These are phyloP conservation scores for Vanessa tameamea DNA, from an alignment of 1,140 invertebrate genomes.

Conservation along the genomic window DNA sequence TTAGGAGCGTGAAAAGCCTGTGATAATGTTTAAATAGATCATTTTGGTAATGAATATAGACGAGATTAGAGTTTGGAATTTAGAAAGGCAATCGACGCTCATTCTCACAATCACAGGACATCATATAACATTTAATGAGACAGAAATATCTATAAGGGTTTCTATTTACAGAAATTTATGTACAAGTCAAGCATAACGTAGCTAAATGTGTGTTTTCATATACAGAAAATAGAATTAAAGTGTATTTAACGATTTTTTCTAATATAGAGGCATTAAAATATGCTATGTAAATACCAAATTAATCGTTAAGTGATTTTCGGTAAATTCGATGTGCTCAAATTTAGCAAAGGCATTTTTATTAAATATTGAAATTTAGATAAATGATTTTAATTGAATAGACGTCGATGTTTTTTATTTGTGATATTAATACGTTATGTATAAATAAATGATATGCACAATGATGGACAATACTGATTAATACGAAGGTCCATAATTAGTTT, in stretches of 20 bases:
- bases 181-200: slow-evolving; percentile 58
- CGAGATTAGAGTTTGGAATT: slow-evolving; percentile 45
- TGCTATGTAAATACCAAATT: slow-evolving; percentile 44
- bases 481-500: slow-evolving; percentile 69
- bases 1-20: slow-evolving; percentile 70
- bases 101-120: slow-evolving; percentile 43
- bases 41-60: slow-evolving; percentile 49
- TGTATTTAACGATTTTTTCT: slow-evolving; percentile 63
- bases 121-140: slow-evolving; percentile 43
- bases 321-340: slow-evolving; percentile 60
- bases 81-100: slow-evolving; percentile 62
- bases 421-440: slow-evolving; percentile 65
- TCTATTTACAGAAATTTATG: slow-evolving; percentile 60
- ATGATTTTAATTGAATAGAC: slow-evolving; percentile 32
- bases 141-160: slow-evolving; percentile 41
- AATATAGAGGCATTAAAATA: slow-evolving; percentile 54
- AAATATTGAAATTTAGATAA: slow-evolving; percentile 32
- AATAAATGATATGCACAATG: slow-evolving; percentile 69
- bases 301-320: slow-evolving; percentile 46
- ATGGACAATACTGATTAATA: slow-evolving; percentile 76
- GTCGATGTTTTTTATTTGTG: slow-evolving; percentile 56
- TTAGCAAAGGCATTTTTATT: slow-evolving; percentile 40
- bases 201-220: slow-evolving; percentile 74
- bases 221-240: slow-evolving; percentile 59
- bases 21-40: slow-evolving; percentile 72